A percentile compares a stretch with the other conserved stretches of the same genome.
Conservation (phyloP, 2,888 invertebrate species). For the Isoperla grammatica region DNA sequence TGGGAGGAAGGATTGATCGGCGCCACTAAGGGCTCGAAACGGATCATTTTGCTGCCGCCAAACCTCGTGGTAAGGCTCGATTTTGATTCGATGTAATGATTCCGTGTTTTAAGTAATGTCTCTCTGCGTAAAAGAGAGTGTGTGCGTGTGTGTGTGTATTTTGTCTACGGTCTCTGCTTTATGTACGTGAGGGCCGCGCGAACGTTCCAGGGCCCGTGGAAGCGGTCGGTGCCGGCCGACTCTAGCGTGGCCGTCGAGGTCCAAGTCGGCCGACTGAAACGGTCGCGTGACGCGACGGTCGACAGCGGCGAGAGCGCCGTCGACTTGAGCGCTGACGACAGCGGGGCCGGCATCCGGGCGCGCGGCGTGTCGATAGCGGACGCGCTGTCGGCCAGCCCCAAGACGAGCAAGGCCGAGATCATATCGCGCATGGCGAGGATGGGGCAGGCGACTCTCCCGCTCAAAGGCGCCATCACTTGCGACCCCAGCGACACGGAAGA, state of each 20-base stretch:
- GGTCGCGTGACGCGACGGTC: constrained; percentile 7
- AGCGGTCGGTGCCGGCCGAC: constrained; percentile 16
- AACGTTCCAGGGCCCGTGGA: constrained; percentile 27
- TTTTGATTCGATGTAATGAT: not conserved
- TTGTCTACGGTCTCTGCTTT: too few relatives aligned
- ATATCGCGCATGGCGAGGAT: constrained; percentile 54
- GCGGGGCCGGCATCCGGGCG: constrained; percentile 28
- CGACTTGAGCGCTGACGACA: constrained; percentile 28
- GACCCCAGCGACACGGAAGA: constrained; percentile 46
- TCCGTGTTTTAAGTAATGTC: not conserved
- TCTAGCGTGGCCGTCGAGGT: constrained; percentile 22
- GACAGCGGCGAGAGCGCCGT: constrained; percentile 28
- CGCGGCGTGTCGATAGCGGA: constrained; percentile 31
- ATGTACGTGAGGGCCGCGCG: too few relatives aligned
- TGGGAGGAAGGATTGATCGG: constrained; percentile 29
- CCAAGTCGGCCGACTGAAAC: constrained; percentile 21
- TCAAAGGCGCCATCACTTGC: constrained; percentile 34
- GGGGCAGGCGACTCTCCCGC: constrained; percentile 50
- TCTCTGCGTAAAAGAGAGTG: too few relatives aligned
- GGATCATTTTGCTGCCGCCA: constrained; percentile 22
- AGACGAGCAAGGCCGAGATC: constrained; percentile 44
- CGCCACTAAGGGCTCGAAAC: constrained; percentile 18
- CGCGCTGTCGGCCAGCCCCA: constrained; percentile 28
- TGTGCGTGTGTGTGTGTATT: too few relatives aligned
- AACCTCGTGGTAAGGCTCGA: constrained; percentile 17